A percentile compares a stretch with the other conserved stretches of the same genome.
Evolutionary conservation across 2,113 vertebrate genomes (phyloP).

Genomic region (Campylorhamphus procurvoides): DNA sequence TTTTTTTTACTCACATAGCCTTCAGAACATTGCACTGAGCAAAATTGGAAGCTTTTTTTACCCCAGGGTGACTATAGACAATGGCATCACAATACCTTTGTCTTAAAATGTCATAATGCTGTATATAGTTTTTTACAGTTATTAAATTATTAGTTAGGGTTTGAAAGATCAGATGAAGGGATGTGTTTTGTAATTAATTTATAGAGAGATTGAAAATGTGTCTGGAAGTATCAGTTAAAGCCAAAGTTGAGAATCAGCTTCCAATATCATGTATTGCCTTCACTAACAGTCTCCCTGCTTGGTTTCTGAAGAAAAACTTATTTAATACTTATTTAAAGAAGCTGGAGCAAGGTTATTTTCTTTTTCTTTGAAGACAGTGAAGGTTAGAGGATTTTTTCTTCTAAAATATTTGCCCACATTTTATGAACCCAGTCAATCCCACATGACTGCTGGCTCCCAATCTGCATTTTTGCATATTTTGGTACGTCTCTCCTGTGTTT

Average conservation of each 20-base stretch:
- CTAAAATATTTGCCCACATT: background rate
- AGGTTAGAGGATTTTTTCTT: background rate
- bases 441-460: background rate
- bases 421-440: background rate
- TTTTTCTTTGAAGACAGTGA: background rate
- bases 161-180: background rate
- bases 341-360: background rate
- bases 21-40: conserved; percentile 67
- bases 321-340: background rate
- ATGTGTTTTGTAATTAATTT: background rate
- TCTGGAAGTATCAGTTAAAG: background rate
- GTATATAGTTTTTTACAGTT: background rate
- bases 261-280: background rate
- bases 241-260: background rate
- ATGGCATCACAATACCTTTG: background rate
- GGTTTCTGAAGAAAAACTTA: background rate
- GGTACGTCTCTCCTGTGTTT: background rate
- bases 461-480: background rate
- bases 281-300: background rate
- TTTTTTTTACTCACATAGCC: background rate
- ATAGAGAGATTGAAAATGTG: background rate
- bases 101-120: background rate
- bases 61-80: background rate
- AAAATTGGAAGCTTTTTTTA: conserved; percentile 52
- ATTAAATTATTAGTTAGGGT: background rate